Evolutionary conservation across 2,113 vertebrate genomes (phyloP).

Genomic region (Halcyon malimbica): DNA sequence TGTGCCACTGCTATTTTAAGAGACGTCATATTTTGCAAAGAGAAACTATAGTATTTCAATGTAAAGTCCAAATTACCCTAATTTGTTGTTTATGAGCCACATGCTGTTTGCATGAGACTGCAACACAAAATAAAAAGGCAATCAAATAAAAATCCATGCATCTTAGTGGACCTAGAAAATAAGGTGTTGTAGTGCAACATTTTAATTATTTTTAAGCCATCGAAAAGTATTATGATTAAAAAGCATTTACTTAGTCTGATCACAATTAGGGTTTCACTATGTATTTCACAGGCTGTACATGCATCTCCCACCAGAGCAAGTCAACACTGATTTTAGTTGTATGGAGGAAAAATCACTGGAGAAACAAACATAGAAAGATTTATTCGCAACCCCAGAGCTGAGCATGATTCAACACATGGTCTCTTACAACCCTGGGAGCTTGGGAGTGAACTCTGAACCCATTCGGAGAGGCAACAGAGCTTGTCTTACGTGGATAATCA

Average conservation of each 20-base stretch:
- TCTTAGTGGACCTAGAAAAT: neutral
- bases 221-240: neutral
- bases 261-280: neutral
- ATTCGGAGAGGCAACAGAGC: neutral
- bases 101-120: neutral
- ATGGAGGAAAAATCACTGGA: neutral
- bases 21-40: neutral
- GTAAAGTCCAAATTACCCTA: neutral
- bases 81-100: neutral
- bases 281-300: neutral
- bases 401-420: neutral
- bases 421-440: neutral
- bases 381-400: neutral
- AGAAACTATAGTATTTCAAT: neutral
- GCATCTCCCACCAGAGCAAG: neutral
- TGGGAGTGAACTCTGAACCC: neutral
- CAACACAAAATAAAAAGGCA: neutral
- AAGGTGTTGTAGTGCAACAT: neutral
- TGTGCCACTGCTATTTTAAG: neutral
- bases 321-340: neutral
- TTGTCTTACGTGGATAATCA: neutral
- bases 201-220: neutral
- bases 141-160: neutral
- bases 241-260: neutral
- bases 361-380: neutral